Conservation (phyloP, 2,113 vertebrate genomes). For the Polyodon spathula region DNA sequence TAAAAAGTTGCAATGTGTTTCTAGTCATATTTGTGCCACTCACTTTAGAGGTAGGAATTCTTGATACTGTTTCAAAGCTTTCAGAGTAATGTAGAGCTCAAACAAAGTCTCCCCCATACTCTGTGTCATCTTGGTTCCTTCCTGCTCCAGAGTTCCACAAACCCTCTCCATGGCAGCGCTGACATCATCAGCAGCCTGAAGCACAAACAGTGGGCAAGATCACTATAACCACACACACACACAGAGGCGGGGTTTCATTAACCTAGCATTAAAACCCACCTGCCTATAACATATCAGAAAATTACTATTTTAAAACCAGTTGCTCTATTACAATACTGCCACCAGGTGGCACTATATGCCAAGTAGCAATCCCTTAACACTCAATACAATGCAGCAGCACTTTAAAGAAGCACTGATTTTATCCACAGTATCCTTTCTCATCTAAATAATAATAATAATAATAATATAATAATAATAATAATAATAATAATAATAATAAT, state of each 20-base stretch:
- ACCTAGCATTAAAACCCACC: no score
- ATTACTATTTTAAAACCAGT: no score
- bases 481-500: no score
- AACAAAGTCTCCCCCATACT: constrained; percentile 64
- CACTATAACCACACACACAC: background rate
- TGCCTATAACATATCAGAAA: no score
- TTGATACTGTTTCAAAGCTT: constrained; percentile 64
- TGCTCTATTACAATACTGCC: no score
- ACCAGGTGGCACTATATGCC: no score
- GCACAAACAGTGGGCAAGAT: background rate
- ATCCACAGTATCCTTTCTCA: no score
- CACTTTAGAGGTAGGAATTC: constrained; percentile 69
- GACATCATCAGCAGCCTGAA: constrained; percentile 73
- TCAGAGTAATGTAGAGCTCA: constrained; percentile 76
- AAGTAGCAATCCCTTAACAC: no score
- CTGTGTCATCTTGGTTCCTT: constrained; percentile 59
- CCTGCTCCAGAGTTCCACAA: constrained; percentile 61
- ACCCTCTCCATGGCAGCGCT: constrained; percentile 65
- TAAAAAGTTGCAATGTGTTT: background rate
- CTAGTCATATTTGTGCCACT: constrained; percentile 18
- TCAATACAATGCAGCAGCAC: no score
- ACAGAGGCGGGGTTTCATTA: background rate
- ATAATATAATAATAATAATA: no score
- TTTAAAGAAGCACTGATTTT: no score
- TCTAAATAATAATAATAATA: no score